Conservation (phyloP, 2,113 vertebrate genomes). For the Aphelocoma coerulescens region DNA sequence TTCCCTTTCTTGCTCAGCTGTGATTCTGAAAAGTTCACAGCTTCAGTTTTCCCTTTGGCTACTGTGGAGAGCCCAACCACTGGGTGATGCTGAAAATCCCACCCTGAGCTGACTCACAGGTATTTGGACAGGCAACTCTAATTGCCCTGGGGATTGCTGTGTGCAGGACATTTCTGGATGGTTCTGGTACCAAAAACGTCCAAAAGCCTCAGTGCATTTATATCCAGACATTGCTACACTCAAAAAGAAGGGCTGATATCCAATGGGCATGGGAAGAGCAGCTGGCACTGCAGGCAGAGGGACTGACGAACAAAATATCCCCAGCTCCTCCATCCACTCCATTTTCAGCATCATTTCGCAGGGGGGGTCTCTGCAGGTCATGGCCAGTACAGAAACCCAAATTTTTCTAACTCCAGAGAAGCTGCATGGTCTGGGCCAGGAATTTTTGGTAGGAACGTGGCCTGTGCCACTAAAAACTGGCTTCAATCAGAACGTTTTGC, state of each 20-base stretch:
- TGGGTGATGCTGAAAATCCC: background rate
- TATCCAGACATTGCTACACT: background rate
- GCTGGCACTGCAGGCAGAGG: background rate
- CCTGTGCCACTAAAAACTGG: background rate
- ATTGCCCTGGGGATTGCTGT: background rate
- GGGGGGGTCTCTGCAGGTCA: background rate
- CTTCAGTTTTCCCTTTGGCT: background rate
- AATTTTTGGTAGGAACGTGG: background rate
- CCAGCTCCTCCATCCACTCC: background rate
- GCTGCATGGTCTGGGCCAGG: background rate
- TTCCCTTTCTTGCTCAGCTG: background rate
- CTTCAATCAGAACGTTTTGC: background rate
- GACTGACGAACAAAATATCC: background rate
- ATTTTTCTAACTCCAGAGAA: background rate
- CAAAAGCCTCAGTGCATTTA: background rate
- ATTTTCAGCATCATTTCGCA: background rate
- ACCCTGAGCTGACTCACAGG: background rate
- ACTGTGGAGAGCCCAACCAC: background rate
- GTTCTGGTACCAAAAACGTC: background rate
- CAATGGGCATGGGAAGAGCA: background rate
- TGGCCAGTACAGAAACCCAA: fast-evolving
- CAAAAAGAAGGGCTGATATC: background rate
- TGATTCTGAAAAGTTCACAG: background rate
- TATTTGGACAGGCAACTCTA: background rate
- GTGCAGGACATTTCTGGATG: background rate